A percentile compares a stretch with the other conserved stretches of the same genome.
These are phyloP conservation scores for Sepioteuthis lessoniana DNA, from an alignment of 2,888 invertebrate genomes.

Conservation along the genomic window DNA sequence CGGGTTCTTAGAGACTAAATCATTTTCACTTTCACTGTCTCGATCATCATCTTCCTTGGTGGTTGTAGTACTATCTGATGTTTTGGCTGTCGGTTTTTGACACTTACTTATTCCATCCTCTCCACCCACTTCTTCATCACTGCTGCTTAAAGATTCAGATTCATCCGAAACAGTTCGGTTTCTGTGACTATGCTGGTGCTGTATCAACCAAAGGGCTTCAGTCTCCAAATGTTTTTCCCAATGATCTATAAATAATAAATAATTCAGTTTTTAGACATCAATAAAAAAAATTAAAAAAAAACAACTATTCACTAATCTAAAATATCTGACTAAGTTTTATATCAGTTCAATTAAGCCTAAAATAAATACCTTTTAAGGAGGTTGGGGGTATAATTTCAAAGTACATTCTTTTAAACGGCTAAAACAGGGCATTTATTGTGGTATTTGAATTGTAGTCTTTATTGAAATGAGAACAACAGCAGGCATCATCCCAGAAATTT, in stretches of 20 bases:
- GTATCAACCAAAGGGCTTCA: slow-evolving; percentile 79
- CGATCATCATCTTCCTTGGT: slow-evolving; percentile 49
- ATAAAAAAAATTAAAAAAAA: too few species aligned
- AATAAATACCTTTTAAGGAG: too few species aligned
- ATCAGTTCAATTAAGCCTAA: too few species aligned
- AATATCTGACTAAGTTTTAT: too few species aligned
- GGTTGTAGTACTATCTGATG: not conserved
- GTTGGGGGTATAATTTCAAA: too few species aligned
- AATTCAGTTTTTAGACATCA: not conserved
- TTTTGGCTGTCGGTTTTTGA: not conserved
- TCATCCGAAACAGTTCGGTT: slow-evolving; percentile 77
- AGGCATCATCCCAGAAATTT: too few species aligned
- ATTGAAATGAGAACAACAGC: too few species aligned
- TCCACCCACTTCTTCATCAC: slow-evolving; percentile 44
- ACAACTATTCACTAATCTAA: not conserved
- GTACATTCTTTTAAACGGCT: too few species aligned
- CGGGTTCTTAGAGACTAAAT: slow-evolving; percentile 51
- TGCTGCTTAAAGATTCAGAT: slow-evolving; percentile 46
- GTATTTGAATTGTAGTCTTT: too few species aligned
- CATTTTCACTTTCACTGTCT: not conserved
- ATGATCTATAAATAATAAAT: slow-evolving; percentile 76
- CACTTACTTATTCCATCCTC: not conserved
- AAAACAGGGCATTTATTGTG: too few species aligned
- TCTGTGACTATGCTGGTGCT: slow-evolving; percentile 69
- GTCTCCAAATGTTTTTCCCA: slow-evolving; percentile 79